These are phyloP conservation scores for Zaprionus ornatus DNA, from an alignment of 1,140 invertebrate species.

Conservation along the genomic window DNA sequence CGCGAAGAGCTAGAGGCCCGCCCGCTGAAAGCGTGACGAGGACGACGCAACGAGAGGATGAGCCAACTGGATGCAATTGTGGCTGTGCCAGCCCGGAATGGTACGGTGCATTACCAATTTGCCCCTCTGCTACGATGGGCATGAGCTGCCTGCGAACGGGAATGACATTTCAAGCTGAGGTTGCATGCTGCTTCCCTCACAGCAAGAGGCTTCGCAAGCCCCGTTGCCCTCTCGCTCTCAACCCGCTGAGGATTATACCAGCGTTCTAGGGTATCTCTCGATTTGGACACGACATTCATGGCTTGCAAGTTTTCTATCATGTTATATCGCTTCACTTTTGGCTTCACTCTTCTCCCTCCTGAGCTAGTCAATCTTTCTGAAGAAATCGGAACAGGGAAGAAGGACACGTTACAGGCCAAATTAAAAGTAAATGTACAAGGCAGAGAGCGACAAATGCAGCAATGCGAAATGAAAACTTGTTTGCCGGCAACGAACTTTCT, in stretches of 20 bases:
- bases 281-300: not conserved
- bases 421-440: constrained; percentile 36
- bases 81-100: constrained; percentile 25
- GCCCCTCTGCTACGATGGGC: constrained; percentile 43
- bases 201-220: too few relatives aligned
- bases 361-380: constrained; percentile 14
- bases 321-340: not conserved
- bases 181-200: too few relatives aligned
- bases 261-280: not conserved
- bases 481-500: constrained; percentile 57
- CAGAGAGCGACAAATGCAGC: constrained; percentile 38
- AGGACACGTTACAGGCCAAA: constrained; percentile 29
- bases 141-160: constrained; percentile 53
- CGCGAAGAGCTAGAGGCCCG: not conserved
- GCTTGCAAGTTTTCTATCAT: too few relatives aligned
- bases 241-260: not conserved
- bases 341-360: not conserved
- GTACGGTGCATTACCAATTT: constrained; percentile 4
- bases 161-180: too few relatives aligned
- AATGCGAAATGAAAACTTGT: constrained; percentile 65
- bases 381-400: not conserved
- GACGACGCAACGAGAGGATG: not conserved
- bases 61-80: constrained; percentile 24
- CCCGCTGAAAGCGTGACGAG: constrained; percentile 41
- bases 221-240: constrained; percentile 4